Evolutionary conservation across 2,113 vertebrate species (phyloP), one percentile per base, ranked within the genome.

Genomic region (Ardeotis arabs): DNA sequence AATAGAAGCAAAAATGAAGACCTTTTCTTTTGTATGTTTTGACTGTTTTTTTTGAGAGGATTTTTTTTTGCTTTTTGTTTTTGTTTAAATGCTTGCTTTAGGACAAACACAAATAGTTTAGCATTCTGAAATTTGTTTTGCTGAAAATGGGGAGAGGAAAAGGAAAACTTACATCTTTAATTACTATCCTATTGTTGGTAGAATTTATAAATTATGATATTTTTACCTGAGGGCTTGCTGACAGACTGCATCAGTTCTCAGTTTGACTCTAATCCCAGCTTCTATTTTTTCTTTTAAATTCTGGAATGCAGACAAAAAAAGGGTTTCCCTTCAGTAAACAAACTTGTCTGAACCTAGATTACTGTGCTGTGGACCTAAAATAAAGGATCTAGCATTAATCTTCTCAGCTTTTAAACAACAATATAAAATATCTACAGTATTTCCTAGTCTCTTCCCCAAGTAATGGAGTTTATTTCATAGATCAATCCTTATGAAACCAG

Each of bases 161-260:
- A 96, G 60, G 67, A 74, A 91, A 97, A 93, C 79, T 76, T 73
- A 66, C 80, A 80, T 95, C 89, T 85, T 97, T 97, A 98, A 98
- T 98, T 98, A 96, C 94, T 97, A 93, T 87, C 90, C 78, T 93
- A 95, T 97, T 97, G 97, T 98, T 98, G 94, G 96, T 95, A 89
- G 82, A 96, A 96, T 93, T 93, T 96, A 97, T 96, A 98, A 98
- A 98, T 98, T 95, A 98, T 97, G 96, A 98, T 97, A 96, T 96
- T 95, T 95, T 97, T 98, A 98, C 98, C 98, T 97, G 96, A 98
- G 97, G 98, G 96, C 97, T 97, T 91, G 93, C 96, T 97, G 98
- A 98, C 98, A 98, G 98, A 97, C 95, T 97, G 92, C 93, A 95
- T 97, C 95, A 23, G 96, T 95, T 95, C 95, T 92, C 91, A 90